Percentiles rank a stretch among this genome's conserved stretches.
phyloP scores from a whole-genome alignment of 2,797 vertebrate genomes.

The Macropus fuliginosus region DNA sequence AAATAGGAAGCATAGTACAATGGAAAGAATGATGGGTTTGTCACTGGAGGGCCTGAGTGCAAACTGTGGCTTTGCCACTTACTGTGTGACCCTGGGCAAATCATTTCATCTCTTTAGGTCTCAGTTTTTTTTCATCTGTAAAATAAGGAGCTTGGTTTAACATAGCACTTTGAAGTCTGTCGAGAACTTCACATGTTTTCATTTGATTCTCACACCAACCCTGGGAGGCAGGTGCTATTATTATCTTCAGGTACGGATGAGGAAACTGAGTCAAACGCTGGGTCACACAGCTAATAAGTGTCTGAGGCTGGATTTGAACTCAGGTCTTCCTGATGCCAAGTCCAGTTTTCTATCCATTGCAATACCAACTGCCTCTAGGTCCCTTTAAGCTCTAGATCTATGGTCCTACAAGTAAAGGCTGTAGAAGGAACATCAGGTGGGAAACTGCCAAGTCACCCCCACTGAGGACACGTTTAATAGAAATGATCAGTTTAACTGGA shows the following conservation, averaged over 20 bases:
- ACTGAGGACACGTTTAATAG: neutral
- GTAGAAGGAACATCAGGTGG: neutral
- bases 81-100: neutral
- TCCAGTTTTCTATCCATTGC: neutral
- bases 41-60: rapidly evolving
- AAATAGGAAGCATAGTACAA: neutral
- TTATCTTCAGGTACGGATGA: neutral
- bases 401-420: neutral
- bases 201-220: neutral
- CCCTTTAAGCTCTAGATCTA: neutral
- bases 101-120: neutral
- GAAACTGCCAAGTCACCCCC: neutral
- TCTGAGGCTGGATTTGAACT: neutral
- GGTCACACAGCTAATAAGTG: neutral
- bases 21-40: neutral
- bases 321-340: neutral
- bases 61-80: neutral
- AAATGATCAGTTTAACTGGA: neutral
- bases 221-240: neutral
- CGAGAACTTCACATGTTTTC: neutral
- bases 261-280: neutral
- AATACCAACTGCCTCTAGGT: neutral
- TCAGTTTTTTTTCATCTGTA: neutral
- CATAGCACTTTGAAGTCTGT: neutral
- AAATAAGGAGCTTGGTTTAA: neutral